Evolutionary conservation across 2,113 vertebrate genomes (phyloP).

Genomic region (Piaya cayana): DNA sequence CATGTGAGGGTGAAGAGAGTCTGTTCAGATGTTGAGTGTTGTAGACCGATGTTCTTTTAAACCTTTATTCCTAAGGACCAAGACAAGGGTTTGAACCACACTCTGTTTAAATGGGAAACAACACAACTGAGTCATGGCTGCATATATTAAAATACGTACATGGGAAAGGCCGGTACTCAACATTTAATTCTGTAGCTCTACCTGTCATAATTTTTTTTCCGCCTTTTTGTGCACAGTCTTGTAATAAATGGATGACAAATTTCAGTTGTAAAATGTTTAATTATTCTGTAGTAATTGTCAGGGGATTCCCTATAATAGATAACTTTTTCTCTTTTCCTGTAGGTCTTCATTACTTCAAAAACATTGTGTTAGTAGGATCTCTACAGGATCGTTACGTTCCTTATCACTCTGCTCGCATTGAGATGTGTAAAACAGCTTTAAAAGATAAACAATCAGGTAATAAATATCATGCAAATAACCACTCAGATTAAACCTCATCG

Average conservation of each 20-base stretch:
- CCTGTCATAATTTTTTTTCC: not conserved
- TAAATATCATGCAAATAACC: not conserved
- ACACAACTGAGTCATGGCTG: accelerated
- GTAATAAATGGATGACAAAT: not conserved
- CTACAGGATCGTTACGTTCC: conserved; percentile 98
- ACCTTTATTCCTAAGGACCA: not conserved
- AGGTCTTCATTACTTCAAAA: conserved; percentile 98
- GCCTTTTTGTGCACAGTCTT: not conserved
- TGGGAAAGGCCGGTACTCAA: not conserved
- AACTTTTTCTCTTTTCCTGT: not conserved
- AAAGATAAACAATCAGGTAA: conserved; percentile 99
- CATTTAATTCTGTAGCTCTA: not conserved
- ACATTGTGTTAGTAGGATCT: conserved; percentile 95
- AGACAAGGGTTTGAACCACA: not conserved
- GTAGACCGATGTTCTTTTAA: not conserved
- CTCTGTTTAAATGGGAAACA: not conserved
- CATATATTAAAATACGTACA: not conserved
- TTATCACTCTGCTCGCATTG: conserved; percentile 97
- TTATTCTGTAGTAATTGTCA: not conserved
- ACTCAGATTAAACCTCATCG: not conserved
- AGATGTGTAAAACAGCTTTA: conserved; percentile 99
- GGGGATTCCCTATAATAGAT: not conserved
- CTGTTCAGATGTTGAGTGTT: not conserved
- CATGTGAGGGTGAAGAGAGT: not conserved
- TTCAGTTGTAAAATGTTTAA: not conserved